Evolutionary conservation across 1,140 invertebrate genomes (phyloP).

Genomic region (Zeugodacus cucurbitae): DNA sequence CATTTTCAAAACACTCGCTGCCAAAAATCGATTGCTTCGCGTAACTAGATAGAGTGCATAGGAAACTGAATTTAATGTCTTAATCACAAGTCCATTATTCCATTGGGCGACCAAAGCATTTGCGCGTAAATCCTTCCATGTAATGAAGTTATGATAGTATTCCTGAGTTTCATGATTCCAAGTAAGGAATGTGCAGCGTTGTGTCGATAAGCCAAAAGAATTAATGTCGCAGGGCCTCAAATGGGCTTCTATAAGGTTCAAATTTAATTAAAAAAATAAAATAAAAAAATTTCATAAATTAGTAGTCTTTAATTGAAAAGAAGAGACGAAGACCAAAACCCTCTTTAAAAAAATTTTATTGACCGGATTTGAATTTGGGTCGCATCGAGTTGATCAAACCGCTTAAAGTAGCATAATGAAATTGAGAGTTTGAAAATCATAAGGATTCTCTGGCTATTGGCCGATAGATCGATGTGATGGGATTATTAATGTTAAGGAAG

Average conservation of each 20-base stretch:
- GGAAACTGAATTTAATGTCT: conserved; percentile 68
- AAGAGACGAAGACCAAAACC: too few species aligned
- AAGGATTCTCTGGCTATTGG: too few species aligned
- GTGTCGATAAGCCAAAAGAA: conserved; percentile 87
- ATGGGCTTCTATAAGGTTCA: conserved; percentile 67
- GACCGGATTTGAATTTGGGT: too few species aligned
- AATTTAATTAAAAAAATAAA: conserved; percentile 47
- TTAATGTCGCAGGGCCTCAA: conserved; percentile 73
- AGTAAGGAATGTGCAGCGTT: conserved; percentile 87
- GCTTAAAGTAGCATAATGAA: too few species aligned
- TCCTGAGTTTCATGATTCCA: conserved; percentile 87
- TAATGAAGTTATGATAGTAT: conserved; percentile 93
- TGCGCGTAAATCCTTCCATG: conserved; percentile 94
- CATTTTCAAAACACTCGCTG: conserved; percentile 81
- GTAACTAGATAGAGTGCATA: conserved; percentile 80
- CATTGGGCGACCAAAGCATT: conserved; percentile 82
- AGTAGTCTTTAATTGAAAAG: too few species aligned
- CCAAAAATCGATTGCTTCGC: conserved; percentile 81
- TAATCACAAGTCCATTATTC: conserved; percentile 85
- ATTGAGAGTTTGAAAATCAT: too few species aligned
- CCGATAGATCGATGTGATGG: too few species aligned
- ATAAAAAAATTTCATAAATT: too few species aligned
- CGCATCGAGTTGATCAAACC: too few species aligned
- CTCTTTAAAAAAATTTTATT: too few species aligned
- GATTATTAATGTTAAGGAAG: too few species aligned